Evolutionary conservation across 2,888 invertebrate genomes (phyloP), one percentile per base, ranked within the genome.

Genomic region (Bedellia somnulentella): DNA sequence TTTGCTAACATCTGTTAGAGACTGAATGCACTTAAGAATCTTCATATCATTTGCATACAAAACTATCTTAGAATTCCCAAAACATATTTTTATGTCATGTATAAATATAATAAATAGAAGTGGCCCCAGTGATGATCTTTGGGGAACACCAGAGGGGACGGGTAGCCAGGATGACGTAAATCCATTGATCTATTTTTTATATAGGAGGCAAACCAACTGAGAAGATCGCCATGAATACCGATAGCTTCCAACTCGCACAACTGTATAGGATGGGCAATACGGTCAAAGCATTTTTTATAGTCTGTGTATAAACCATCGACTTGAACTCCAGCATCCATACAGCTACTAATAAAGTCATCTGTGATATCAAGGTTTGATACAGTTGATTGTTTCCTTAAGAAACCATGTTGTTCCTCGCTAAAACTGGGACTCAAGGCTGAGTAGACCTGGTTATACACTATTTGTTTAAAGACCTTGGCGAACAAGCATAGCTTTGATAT

Each of bases 401-500:
- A 42, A 1, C 42, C 40, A 15, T 42, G 40, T 15, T 39, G 43
- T 18, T 35, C 33, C n/a, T 24, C 11, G 2, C 24, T 31, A 12
- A 40, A 31, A 2, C 24, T 21, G 10, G 14, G n/a, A 10, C 24
- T 29, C 2, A 40, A 5, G 2, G 33, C 17, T 2, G 22, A n/a
- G 11, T 40, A 40, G 1, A 38, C 27, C 11, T 38, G 34, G 3
- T 14, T 16, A 17, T 37, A 30, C 2, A 40, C 30, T 6, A 40
- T 31, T 24, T 31, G 35, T 26, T 39, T 42, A 5, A 41, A 29
- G 1, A 34, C 33, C 30, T 35, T 38, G 11, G 36, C 31, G 23
- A 40, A 28, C 4, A 39, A 15, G 13, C 36, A 41, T 12, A 40
- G 15, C 21, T 40, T 40, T 1, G 36, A 42, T 2, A 40, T 39